These are phyloP conservation scores for Globodera rostochiensis DNA, from an alignment of 1,140 invertebrate genomes.

Conservation along the genomic window DNA sequence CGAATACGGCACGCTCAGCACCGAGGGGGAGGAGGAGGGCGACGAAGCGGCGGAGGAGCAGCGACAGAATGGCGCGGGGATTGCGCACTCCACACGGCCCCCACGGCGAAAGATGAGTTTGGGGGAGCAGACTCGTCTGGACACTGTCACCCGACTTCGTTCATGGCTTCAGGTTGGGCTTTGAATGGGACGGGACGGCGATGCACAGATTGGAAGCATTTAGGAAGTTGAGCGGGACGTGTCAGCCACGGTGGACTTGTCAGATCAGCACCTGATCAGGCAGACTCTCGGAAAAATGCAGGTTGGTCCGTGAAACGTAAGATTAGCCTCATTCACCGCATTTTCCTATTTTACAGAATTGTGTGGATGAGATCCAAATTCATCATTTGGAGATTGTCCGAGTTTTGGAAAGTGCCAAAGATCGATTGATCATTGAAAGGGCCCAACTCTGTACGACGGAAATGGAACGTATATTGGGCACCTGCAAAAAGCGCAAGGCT, in stretches of 20 bases:
- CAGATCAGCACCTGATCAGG: conserved; percentile 50
- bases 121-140: conserved; percentile 44
- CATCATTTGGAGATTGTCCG: conserved; percentile 45
- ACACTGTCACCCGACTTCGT: conserved; percentile 54
- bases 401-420: conserved; percentile 47
- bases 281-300: conserved; percentile 46
- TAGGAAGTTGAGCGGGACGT: conserved; percentile 57
- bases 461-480: conserved; percentile 44
- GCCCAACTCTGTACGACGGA: conserved; percentile 51
- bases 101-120: conserved; percentile 39
- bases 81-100: neutral
- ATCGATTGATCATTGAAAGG: conserved; percentile 43
- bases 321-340: neutral
- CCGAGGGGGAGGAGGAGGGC: conserved; percentile 14
- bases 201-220: neutral
- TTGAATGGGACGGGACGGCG: neutral
- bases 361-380: conserved; percentile 50
- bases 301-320: conserved; percentile 10
- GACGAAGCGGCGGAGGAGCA: conserved; percentile 21
- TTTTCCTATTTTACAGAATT: conserved; percentile 37
- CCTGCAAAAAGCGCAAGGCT: conserved; percentile 45
- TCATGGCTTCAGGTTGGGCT: conserved; percentile 48
- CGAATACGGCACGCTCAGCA: conserved; percentile 37
- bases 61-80: neutral
- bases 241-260: conserved; percentile 56